These are phyloP conservation scores for Sycophaga agraensis DNA, from an alignment of 1,140 invertebrate species.

Conservation along the genomic window DNA sequence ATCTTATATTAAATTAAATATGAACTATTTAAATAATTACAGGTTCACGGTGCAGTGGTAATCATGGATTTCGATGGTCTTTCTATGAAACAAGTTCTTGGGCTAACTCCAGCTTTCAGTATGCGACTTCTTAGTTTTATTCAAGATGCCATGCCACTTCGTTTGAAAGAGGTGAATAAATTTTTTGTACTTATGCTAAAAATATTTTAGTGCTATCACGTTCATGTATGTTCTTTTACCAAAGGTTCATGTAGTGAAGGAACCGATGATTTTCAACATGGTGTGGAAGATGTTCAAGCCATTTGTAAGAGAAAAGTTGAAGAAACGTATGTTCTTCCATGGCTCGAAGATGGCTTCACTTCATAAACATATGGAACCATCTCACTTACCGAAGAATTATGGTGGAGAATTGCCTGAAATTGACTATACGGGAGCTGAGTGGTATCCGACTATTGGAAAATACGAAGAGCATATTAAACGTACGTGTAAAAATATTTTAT, in stretches of 20 bases:
- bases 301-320: constrained; percentile 82
- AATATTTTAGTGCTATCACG: no score
- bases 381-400: constrained; percentile 72
- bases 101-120: constrained; percentile 71
- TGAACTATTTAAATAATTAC: no score
- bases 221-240: no score
- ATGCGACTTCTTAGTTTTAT: constrained; percentile 76
- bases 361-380: constrained; percentile 68
- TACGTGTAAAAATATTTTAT: constrained; percentile 23
- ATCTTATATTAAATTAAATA: no score
- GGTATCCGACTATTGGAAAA: constrained; percentile 69
- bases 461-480: constrained; percentile 64
- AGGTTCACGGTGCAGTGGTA: constrained; percentile 71
- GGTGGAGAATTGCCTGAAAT: constrained; percentile 74
- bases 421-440: constrained; percentile 71
- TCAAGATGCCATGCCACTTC: constrained; percentile 84
- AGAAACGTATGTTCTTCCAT: constrained; percentile 76
- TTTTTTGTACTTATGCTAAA: background rate
- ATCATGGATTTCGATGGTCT: constrained; percentile 80
- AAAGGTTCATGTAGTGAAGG: constrained; percentile 81
- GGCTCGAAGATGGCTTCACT: constrained; percentile 72
- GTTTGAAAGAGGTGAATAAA: constrained; percentile 72
- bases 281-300: constrained; percentile 87
- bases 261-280: constrained; percentile 85
- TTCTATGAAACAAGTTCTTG: constrained; percentile 71